phyloP scores from a whole-genome alignment of 2,797 vertebrate genomes.

The Cryptoblepharus egeriae region DNA sequence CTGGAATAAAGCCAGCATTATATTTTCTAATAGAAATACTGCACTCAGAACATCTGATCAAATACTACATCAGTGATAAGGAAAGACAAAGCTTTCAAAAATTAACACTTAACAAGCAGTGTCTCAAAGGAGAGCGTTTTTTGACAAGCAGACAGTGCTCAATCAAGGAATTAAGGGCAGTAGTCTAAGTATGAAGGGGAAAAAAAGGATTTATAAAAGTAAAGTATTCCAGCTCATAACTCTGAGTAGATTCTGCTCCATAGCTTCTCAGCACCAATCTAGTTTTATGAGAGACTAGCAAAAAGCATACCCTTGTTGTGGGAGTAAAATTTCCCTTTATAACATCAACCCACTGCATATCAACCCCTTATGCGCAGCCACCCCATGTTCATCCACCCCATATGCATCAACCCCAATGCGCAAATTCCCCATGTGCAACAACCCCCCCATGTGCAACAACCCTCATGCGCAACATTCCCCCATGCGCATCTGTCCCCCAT shows the following conservation, averaged over 20 bases:
- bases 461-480: too few relatives aligned
- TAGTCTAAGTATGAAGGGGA: constrained; percentile 32
- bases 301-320: too few relatives aligned
- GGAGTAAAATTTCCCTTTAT: too few relatives aligned
- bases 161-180: constrained; percentile 18
- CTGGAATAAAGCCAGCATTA: background rate
- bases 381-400: too few relatives aligned
- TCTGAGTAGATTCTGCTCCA: constrained; percentile 58
- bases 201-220: constrained; percentile 58
- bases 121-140: background rate
- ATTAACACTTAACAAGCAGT: background rate
- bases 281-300: constrained; percentile 53
- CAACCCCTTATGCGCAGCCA: too few relatives aligned
- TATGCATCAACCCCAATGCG: too few relatives aligned
- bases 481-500: too few relatives aligned
- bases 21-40: constrained; percentile 8
- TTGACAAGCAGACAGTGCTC: constrained; percentile 7
- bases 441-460: too few relatives aligned
- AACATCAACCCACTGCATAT: too few relatives aligned
- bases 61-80: constrained; percentile 1
- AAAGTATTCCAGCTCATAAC: constrained; percentile 48
- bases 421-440: too few relatives aligned
- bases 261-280: constrained; percentile 63
- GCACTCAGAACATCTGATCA: background rate
- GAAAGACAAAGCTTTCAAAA: background rate